Percentiles rank a stretch among this genome's conserved stretches.
These are phyloP conservation scores for Tenualosa thibaudeaui DNA, from an alignment of 2,797 vertebrate genomes.

Conservation along the genomic window DNA sequence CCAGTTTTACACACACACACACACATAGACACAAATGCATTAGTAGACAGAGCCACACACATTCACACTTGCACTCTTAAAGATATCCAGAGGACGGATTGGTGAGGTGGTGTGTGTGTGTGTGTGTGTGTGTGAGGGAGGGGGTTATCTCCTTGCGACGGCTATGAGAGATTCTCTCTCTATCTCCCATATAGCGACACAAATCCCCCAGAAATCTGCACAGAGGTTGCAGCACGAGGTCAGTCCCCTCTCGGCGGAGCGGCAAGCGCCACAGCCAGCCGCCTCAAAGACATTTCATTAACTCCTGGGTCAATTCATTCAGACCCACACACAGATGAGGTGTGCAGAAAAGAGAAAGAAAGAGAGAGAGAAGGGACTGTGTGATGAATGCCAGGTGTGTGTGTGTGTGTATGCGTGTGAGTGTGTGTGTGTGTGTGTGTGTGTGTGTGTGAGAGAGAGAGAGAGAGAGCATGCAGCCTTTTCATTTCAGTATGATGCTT, in stretches of 20 bases:
- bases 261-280: neutral
- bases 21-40: neutral
- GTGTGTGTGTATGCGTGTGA: neutral
- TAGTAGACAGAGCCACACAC: neutral
- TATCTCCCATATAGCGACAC: slow-evolving; percentile 14
- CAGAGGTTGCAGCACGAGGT: slow-evolving; percentile 4
- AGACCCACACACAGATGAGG: slow-evolving; percentile 6
- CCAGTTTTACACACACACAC: neutral
- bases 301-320: slow-evolving; percentile 17
- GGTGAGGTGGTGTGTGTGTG: slow-evolving; percentile 2
- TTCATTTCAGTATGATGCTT: slow-evolving; percentile 39
- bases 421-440: neutral
- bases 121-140: neutral
- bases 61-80: neutral
- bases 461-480: slow-evolving; percentile 35
- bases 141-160: neutral
- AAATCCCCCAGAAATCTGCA: slow-evolving; percentile 17
- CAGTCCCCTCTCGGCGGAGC: neutral
- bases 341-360: neutral
- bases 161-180: slow-evolving; percentile 14
- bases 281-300: slow-evolving; percentile 14
- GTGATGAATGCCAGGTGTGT: slow-evolving; percentile 8
- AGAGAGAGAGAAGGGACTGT: neutral
- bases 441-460: neutral
- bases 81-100: neutral